A percentile compares a stretch with the other conserved stretches of the same genome.
These are phyloP conservation scores for Bubo blakistoni DNA, from an alignment of 2,113 vertebrate species.

Conservation along the genomic window DNA sequence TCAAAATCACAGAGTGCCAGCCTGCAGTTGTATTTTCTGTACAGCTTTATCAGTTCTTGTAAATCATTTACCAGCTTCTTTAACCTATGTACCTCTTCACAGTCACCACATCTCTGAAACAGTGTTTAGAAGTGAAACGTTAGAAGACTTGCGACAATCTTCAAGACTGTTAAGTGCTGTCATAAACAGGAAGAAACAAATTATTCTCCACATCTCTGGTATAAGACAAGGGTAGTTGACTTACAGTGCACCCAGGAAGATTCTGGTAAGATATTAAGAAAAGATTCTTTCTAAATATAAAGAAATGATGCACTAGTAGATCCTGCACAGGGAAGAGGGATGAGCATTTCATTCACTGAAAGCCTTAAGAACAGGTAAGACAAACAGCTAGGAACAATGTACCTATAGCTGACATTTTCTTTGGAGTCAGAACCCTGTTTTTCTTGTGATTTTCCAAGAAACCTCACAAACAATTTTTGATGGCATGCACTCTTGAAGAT, in stretches of 20 bases:
- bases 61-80: conserved; percentile 82
- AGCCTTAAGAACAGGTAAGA: background rate
- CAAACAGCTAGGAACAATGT: background rate
- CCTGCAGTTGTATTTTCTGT: conserved; percentile 87
- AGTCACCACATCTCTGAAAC: conserved; percentile 77
- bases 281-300: background rate
- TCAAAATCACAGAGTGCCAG: conserved; percentile 90
- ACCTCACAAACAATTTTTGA: background rate
- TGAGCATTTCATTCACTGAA: background rate
- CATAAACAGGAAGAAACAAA: background rate
- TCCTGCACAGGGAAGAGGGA: background rate
- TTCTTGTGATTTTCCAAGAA: background rate
- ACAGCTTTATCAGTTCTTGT: conserved; percentile 81
- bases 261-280: background rate
- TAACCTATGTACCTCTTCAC: conserved; percentile 80
- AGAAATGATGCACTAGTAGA: background rate
- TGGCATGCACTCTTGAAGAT: background rate
- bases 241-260: background rate
- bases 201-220: background rate
- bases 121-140: background rate
- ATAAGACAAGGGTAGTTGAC: background rate
- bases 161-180: background rate
- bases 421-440: background rate
- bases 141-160: background rate
- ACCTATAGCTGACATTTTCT: background rate